Evolutionary conservation across 2,113 vertebrate genomes (phyloP), one percentile per base, ranked within the genome.

Genomic region (Mus spicilegus): DNA sequence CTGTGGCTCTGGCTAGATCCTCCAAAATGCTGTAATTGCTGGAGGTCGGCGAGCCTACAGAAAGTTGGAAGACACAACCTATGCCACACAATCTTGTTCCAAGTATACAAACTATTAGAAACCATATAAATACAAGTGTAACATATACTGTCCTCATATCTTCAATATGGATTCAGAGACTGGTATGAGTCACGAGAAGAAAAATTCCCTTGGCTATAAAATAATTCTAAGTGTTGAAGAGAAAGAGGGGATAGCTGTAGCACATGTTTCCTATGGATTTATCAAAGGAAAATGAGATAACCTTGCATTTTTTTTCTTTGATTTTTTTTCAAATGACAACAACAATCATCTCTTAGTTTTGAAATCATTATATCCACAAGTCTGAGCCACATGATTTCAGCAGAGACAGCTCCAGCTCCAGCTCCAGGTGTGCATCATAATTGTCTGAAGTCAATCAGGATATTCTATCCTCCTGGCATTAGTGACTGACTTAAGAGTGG

Each of bases 361-460:
- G 39, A 96, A 95, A 87, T 5, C 36, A 94, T 87, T 95, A 46
- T n/a, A 87, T 65, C 6, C 13, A 42, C 20, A 58, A 81, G 70
- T 80, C 33, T 90, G 61, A 93, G 84, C 42, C 73, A 91, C 80
- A 56, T 76, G 56, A 75, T 94, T 94, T 67, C 93, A 87, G 51
- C 78, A 90, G 33, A 95, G 61, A 77, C 75, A 72, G 89, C 85
- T 94, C 51, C 90, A 95, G 89, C 49, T 95, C 51, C 85, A 95
- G 63, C 16, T 90, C 28, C 69, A 94, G 42, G 82, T 97, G 86
- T 89, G 42, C 42, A 93, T 61, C 65, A 76, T 93, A 96, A 95
- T 77, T 92, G 26, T 46, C 92, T 95, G 93, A 94, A 94, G 72
- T 94, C 89, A 96, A 65, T 81, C 54, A 96, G 46, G n/a, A 81